These are phyloP conservation scores for Entomobrya multifasciata DNA, from an alignment of 2,888 invertebrate genomes.

Conservation along the genomic window DNA sequence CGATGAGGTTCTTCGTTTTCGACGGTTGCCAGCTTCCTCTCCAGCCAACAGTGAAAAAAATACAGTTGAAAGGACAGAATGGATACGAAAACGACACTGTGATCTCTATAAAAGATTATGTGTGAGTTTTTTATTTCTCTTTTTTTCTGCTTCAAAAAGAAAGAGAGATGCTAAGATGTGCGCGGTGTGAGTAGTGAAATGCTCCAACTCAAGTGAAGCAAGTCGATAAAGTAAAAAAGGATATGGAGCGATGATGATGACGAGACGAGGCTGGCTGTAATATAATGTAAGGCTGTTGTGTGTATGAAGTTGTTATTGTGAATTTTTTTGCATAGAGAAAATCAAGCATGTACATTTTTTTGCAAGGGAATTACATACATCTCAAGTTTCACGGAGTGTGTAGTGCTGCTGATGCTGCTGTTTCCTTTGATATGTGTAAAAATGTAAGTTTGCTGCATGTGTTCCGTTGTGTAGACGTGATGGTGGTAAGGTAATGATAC, in stretches of 20 bases:
- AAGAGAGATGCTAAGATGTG: no score
- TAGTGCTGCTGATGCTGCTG: not conserved
- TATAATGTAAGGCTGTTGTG: not conserved
- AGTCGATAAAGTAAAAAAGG: slow-evolving; percentile 16
- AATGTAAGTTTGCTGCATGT: no score
- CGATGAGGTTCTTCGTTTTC: slow-evolving; percentile 9
- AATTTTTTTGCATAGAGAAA: not conserved
- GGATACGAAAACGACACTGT: slow-evolving; percentile 35
- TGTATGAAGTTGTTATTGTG: no score
- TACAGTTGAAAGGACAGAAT: not conserved
- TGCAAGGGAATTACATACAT: slow-evolving; percentile 16
- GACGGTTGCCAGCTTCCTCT: slow-evolving; percentile 26
- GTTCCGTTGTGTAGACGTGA: not conserved
- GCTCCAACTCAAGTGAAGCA: slow-evolving; percentile 30
- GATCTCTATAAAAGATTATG: slow-evolving; percentile 55
- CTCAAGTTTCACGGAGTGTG: slow-evolving; percentile 5
- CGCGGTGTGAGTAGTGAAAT: not conserved
- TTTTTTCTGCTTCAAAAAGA: not conserved
- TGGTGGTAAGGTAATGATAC: not conserved
- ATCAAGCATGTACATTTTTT: not conserved
- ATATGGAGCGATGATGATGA: slow-evolving; percentile 18
- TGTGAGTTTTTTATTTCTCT: slow-evolving; percentile 28
- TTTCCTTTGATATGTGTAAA: no score
- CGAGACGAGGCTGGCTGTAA: slow-evolving; percentile 11
- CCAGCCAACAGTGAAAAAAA: slow-evolving; percentile 20